Percentiles rank a stretch among this genome's conserved stretches.
Evolutionary conservation across 2,888 invertebrate genomes (phyloP).

Genomic region (Lepidocyrtoides sp.): DNA sequence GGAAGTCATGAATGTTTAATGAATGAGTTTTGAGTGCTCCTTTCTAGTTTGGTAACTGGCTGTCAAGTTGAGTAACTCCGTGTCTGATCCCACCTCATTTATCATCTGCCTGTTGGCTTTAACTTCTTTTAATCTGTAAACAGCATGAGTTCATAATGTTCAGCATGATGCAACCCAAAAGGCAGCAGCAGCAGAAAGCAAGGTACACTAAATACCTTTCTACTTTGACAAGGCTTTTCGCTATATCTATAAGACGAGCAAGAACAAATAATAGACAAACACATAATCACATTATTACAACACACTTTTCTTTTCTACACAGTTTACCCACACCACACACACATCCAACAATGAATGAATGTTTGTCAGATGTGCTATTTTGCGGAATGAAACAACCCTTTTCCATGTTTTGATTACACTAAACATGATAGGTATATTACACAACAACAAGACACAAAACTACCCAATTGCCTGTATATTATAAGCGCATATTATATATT

Average conservation of each 20-base stretch:
- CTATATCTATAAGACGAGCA: too few species aligned
- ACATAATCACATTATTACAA: conserved; percentile 59
- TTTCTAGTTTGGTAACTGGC: conserved; percentile 78
- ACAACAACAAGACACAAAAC: too few species aligned
- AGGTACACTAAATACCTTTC: conserved; percentile 23
- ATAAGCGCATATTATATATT: background rate
- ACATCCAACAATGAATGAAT: too few species aligned
- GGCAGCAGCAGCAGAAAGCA: conserved; percentile 22
- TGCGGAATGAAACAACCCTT: conserved; percentile 60
- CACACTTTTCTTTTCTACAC: conserved; percentile 12
- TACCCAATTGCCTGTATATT: too few species aligned
- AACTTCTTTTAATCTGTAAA: conserved; percentile 79
- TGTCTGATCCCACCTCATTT: conserved; percentile 80
- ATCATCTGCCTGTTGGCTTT: conserved; percentile 80
- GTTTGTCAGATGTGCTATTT: conserved; percentile 66
- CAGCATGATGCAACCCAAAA: conserved; percentile 54
- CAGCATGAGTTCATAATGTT: conserved; percentile 55
- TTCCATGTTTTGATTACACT: conserved; percentile 63
- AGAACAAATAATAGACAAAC: background rate
- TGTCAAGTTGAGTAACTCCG: conserved; percentile 80
- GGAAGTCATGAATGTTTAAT: conserved; percentile 74
- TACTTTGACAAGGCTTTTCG: too few species aligned
- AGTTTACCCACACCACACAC: background rate
- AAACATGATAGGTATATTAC: background rate
- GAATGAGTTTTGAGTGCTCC: conserved; percentile 80